Evolutionary conservation across 2,113 vertebrate genomes (phyloP).

Genomic region (Sorex fumeus): DNA sequence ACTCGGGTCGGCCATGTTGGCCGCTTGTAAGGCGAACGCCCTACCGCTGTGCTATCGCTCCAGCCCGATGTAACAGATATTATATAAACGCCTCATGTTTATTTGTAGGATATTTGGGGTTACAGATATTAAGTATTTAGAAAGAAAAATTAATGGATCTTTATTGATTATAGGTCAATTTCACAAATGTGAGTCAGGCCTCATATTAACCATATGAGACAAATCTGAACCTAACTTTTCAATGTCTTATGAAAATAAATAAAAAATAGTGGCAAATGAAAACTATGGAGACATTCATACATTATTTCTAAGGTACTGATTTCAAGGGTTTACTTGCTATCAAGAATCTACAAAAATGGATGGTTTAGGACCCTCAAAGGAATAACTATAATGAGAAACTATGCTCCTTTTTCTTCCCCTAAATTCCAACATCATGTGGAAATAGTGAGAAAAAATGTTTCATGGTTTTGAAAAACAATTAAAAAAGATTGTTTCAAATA

Average conservation of each 20-base stretch:
- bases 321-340: slow-evolving; percentile 31
- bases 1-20: too few species aligned
- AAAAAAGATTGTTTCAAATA: background rate
- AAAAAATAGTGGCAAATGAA: background rate
- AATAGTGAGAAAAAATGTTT: slow-evolving; percentile 6
- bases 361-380: background rate
- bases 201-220: background rate
- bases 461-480: background rate
- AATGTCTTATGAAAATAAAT: slow-evolving; percentile 51
- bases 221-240: slow-evolving; percentile 15
- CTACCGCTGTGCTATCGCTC: too few species aligned
- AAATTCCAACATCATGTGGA: slow-evolving; percentile 16
- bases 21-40: too few species aligned
- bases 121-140: background rate
- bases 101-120: background rate
- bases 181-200: background rate
- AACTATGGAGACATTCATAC: background rate
- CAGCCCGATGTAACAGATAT: background rate
- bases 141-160: background rate
- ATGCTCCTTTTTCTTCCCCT: background rate
- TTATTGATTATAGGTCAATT: background rate
- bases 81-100: background rate
- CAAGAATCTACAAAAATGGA: background rate
- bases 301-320: background rate
- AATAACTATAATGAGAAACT: slow-evolving; percentile 13